Percentiles rank a stretch among this genome's conserved stretches.
These are phyloP conservation scores for Lamprotornis superbus DNA, from an alignment of 2,113 vertebrate species.

Conservation along the genomic window DNA sequence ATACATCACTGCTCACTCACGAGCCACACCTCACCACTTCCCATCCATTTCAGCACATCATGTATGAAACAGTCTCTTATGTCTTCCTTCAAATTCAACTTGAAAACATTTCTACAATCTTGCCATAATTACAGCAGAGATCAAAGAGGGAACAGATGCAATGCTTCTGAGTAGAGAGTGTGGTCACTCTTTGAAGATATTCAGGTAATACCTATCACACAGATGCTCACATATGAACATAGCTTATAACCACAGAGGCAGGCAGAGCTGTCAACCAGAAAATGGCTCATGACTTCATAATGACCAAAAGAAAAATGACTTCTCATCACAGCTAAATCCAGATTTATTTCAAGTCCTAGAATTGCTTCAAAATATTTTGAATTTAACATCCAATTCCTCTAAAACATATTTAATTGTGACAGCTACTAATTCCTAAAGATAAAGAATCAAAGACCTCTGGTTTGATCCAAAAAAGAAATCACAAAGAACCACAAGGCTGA, in stretches of 20 bases:
- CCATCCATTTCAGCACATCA: neutral
- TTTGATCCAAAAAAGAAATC: neutral
- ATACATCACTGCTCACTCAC: neutral
- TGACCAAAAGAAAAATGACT: neutral
- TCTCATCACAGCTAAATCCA: neutral
- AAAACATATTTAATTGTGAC: neutral
- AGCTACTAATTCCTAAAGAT: neutral
- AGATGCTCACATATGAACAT: accelerated
- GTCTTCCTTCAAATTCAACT: neutral
- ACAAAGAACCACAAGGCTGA: neutral
- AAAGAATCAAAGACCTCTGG: neutral
- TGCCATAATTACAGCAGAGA: neutral
- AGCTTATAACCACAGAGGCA: neutral
- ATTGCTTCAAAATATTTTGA: neutral
- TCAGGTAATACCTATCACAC: neutral
- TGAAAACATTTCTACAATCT: neutral
- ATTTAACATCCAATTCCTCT: neutral
- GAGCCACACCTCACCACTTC: neutral
- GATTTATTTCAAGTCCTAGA: neutral
- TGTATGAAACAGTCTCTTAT: neutral
- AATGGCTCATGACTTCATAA: neutral
- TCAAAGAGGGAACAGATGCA: neutral
- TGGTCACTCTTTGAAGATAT: neutral
- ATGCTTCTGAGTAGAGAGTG: neutral
- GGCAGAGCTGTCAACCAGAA: neutral